A percentile compares a stretch with the other conserved stretches of the same genome.
These are phyloP conservation scores for Xanthorhoe spadicearia DNA, from an alignment of 2,888 invertebrate genomes.

Conservation along the genomic window DNA sequence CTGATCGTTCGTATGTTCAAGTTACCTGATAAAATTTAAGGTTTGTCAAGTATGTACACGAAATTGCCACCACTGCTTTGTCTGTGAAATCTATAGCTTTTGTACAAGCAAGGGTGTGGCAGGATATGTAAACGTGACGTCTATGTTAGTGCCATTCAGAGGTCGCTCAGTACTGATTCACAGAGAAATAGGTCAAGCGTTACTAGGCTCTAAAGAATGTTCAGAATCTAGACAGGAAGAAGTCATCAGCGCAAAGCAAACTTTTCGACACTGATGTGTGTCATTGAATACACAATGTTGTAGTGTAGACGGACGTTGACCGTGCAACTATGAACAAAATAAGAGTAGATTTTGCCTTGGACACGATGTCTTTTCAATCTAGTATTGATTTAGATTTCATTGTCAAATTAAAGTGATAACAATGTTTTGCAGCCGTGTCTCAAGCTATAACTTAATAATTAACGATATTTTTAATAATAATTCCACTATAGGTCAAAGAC, in stretches of 20 bases:
- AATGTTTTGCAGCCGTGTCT: no score
- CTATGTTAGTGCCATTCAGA: conserved; percentile 2
- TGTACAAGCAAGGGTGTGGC: conserved; percentile 5
- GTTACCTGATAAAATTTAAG: background rate
- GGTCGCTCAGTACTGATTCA: conserved; percentile 7
- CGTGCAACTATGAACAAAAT: no score
- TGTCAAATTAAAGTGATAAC: no score
- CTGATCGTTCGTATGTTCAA: no score
- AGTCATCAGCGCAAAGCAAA: conserved; percentile 8
- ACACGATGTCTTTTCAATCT: no score
- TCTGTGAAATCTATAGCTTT: conserved; percentile 3
- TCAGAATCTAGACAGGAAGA: conserved; percentile 18
- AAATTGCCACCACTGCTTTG: background rate
- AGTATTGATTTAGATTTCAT: no score
- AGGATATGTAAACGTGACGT: conserved; percentile 12
- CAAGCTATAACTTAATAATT: no score
- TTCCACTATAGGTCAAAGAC: no score
- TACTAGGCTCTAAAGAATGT: conserved; percentile 16
- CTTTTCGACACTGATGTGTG: conserved; percentile 10
- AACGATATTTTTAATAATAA: no score
- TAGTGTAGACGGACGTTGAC: no score
- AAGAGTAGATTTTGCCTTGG: no score
- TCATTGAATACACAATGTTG: background rate
- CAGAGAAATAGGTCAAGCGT: conserved; percentile 18
- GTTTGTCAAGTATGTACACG: background rate